phyloP scores from a whole-genome alignment of 2,797 vertebrate genomes.

The Decapterus maruadsi region DNA sequence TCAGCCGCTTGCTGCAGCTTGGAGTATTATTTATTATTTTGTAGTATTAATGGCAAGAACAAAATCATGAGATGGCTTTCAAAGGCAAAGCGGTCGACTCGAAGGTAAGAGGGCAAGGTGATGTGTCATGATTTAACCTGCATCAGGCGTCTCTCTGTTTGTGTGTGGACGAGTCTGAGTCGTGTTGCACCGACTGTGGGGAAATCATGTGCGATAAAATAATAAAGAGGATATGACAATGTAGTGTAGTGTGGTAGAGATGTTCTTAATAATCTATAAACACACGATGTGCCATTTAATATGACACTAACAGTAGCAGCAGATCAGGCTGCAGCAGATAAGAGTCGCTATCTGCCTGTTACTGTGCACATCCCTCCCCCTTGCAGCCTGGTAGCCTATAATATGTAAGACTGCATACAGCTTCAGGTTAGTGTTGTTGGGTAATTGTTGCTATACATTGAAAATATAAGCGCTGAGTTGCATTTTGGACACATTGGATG shows the following conservation, averaged over 20 bases:
- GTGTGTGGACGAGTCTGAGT: background rate
- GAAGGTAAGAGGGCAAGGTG: conserved; percentile 72
- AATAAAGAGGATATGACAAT: background rate
- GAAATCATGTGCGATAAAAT: conserved; percentile 12
- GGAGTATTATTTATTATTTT: conserved; percentile 33
- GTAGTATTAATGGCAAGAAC: conserved; percentile 44
- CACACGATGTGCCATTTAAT: background rate
- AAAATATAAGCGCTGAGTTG: conserved; percentile 12
- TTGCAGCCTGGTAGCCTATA: conserved; percentile 22
- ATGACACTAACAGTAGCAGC: background rate
- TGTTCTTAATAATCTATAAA: background rate
- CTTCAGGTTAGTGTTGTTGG: conserved; percentile 35
- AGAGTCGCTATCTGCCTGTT: conserved; percentile 16
- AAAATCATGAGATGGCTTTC: conserved; percentile 84
- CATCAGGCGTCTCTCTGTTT: background rate
- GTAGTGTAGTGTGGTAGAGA: background rate
- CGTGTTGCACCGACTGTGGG: conserved; percentile 5
- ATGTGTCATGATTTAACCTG: background rate
- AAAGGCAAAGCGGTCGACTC: conserved; percentile 81
- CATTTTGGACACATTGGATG: background rate
- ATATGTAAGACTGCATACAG: conserved; percentile 25
- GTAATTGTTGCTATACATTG: conserved; percentile 23
- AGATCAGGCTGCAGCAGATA: conserved; percentile 8
- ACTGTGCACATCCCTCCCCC: conserved; percentile 28
- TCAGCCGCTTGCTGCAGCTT: conserved; percentile 46